Base-by-base conservation (phyloP, 1,140 invertebrate genomes). In the Rhyzopertha dominica region DNA sequence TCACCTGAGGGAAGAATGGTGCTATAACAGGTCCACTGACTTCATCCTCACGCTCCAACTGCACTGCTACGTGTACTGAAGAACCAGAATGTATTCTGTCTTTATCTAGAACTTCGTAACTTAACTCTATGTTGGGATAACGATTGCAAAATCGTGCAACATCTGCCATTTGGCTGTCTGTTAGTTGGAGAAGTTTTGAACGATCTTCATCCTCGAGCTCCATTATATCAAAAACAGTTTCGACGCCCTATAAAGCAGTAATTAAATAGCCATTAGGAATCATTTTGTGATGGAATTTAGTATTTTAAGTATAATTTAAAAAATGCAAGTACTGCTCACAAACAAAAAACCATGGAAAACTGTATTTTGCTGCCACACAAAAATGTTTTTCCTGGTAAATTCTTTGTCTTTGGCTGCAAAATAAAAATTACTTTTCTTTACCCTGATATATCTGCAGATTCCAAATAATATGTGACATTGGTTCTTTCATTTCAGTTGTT, bases 181-280 rank as follows among this genome's bases (percentile, higher is more conserved):
- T 80, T 47, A 99, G 70, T 59, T 91, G 84, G 25, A 99, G 68
- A 7, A 99, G 69, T 44, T 85, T 81, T 41, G 82, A 85, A 20
- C 97, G 75, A 17, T 94, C 94, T 7, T 90, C 85, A 67, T 99
- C 95, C 59, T 99, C 96, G 49, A 99, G 72, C 64, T 99, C 95
- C 86, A 99, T 96, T 30, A 99, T 85, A 62, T 99, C 95, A 69
- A 98, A 99, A 5, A 99, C 91, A 0, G 92, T 95, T 66, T 98
- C 92, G 4, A 98, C 86, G 49, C 80, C 78, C 79, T 87, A 62
- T 12, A 51, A 54, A 61, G 43, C 40, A n/a, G n/a, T n/a, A n/a
- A n/a, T n/a, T n/a, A n/a, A n/a, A n/a, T n/a, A n/a, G n/a, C n/a
- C n/a, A n/a, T n/a, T n/a, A n/a, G n/a, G n/a, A n/a, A n/a, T n/a